Evolutionary conservation across 2,888 invertebrate species (phyloP), one percentile per base, ranked within the genome.

Genomic region (Rotaria macrura): DNA sequence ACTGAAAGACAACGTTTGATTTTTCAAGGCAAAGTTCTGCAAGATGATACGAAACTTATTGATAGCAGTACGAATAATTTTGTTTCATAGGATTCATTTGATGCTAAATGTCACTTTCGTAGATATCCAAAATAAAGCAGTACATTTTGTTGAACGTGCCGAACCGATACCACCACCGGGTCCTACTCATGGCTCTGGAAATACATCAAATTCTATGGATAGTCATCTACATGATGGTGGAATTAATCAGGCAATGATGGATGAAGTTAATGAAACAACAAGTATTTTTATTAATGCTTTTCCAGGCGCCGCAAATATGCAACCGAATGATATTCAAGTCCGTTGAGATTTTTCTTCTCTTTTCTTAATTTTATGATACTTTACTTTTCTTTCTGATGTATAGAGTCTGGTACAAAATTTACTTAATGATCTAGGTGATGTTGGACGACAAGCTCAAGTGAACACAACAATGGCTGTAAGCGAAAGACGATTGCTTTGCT

Each of bases 11-110:
- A 97, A 90, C 93, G 97, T 86, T 93, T 97, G 65, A 97, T 97
- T 88, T 97, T 95, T 90, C 95, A 95, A 90, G 97, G 97, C n/a
- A 93, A 95, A 91, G 96, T 97, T 47, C 92, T 97, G 85, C 94
- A 94, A 89, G 95, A 97, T 92, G 95, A 95, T 25, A 94, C 94
- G 88, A 94, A 93, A 89, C 92, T 97, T 47, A 93, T 93, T 87
- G 95, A 96, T 90, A 95, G 95, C 91, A 95, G 90, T 91, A 86
- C 87, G 88, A 29, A 2, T 2, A 54, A 52, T 23, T 23, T 84
- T 54, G n/a, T 34, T 49, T 47, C 47, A 14, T 47, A 47, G 47
- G 9, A 3, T 47, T 72, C 57, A 47, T 25, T 55, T 38, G 40
- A 83, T 83, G 12, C 49, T 17, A 49, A 49, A 49, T 49, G 2